phyloP scores from a whole-genome alignment of 37 sponge, comb jelly and placozoan species.

The Bolinopsis microptera region DNA sequence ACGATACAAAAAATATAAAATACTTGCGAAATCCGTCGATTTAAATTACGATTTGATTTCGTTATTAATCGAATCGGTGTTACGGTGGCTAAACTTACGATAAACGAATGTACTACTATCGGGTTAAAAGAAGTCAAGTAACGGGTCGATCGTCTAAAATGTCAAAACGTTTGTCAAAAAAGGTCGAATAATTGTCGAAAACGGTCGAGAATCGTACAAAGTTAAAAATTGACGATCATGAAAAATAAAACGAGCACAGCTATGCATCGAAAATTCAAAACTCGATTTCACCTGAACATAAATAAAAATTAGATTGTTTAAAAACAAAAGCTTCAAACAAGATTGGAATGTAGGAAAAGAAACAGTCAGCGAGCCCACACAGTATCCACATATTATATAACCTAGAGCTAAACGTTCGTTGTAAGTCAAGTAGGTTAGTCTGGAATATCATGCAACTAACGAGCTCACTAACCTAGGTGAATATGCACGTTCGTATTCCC shows the following conservation, averaged over 20 bases:
- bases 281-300: conserved; percentile 51
- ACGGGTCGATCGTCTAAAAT: background rate
- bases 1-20: too few relatives aligned
- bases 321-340: background rate
- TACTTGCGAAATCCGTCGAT: background rate
- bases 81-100: background rate
- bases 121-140: background rate
- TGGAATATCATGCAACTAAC: background rate
- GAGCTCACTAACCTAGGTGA: background rate
- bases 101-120: background rate
- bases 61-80: too few relatives aligned
- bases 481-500: background rate
- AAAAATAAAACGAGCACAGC: background rate
- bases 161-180: background rate
- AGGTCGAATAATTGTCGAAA: background rate
- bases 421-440: background rate
- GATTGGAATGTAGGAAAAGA: background rate
- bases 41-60: background rate
- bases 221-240: background rate
- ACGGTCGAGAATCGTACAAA: background rate
- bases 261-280: conserved; percentile 26
- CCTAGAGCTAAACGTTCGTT: background rate
- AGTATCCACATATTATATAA: background rate
- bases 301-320: background rate
- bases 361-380: background rate